Base-by-base conservation (phyloP, 2,797 vertebrate species). In the Hybognathus amarus region DNA sequence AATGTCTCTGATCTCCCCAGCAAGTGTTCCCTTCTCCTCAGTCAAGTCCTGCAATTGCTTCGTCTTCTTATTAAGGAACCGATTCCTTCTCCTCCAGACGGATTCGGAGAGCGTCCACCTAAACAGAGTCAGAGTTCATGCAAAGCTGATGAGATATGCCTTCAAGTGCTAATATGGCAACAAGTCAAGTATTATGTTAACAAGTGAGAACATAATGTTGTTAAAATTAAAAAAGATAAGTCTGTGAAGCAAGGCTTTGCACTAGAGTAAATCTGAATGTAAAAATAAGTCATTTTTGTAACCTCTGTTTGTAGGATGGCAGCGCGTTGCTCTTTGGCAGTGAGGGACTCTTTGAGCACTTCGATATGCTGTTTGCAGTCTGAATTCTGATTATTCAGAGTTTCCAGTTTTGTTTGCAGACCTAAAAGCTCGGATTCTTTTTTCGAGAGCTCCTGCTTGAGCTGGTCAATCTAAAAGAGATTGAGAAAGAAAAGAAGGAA, bases 291-390 rank as follows among this genome's bases (percentile, higher is more conserved):
- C 0, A 38, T 24, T 22, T 78, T 77, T 11, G 27, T 40, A 27
- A 99, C 98, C 98, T 99, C 98, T 38, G 98, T 99, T 94, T 99
- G 98, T 88, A 99, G 96, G 90, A 99, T 99, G 95, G 98, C 98
- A 91, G 98, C 97, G 86, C 98, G 97, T 96, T 99, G 98, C 96
- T 99, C 98, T 95, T 99, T 99, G 96, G 98, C 98, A 95, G 98
- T 99, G 94, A 99, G 97, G 42, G 98, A 99, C 95, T 99, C 98
- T 95, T 99, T 99, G 91, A 99, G 97, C 93, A 99, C 98, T 95
- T 99, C 98, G 52, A 99, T 99, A 94, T 99, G 98, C 95, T 99
- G 98, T 93, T 99, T 99, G 94, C 98, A 99, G 96, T 99, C 98
- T 18, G 98, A 99, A 94, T 99, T 99, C 93, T 99, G 98, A 95